phyloP scores from a whole-genome alignment of 2,888 invertebrate species.

The Villa cingulata region DNA sequence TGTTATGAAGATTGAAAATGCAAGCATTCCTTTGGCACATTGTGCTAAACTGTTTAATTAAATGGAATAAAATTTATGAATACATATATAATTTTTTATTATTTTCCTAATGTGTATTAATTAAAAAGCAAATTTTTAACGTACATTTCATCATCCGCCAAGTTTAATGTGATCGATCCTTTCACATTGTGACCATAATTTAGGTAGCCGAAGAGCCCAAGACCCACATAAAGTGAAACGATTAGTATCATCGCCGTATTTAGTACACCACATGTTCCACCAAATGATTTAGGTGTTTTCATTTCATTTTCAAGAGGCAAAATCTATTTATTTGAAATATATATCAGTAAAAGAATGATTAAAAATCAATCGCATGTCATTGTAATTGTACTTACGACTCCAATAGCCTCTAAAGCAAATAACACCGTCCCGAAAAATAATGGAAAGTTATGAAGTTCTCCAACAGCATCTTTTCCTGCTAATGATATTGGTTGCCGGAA shows the following conservation, averaged over 20 bases:
- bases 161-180: slow-evolving; percentile 78
- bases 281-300: slow-evolving; percentile 72
- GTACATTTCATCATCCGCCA: slow-evolving; percentile 55
- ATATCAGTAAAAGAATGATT: background rate
- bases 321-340: slow-evolving; percentile 42
- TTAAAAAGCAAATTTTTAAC: no score
- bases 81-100: background rate
- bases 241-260: slow-evolving; percentile 74
- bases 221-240: slow-evolving; percentile 66
- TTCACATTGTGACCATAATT: slow-evolving; percentile 57
- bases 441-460: slow-evolving; percentile 57
- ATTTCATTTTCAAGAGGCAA: slow-evolving; percentile 90
- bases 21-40: slow-evolving; percentile 57
- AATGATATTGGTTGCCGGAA: slow-evolving; percentile 56
- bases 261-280: slow-evolving; percentile 66
- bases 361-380: no score
- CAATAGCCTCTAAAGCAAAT: slow-evolving; percentile 92
- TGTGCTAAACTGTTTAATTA: slow-evolving; percentile 48
- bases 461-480: slow-evolving; percentile 48
- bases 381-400: slow-evolving; percentile 67
- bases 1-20: slow-evolving; percentile 75
- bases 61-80: slow-evolving; percentile 12
- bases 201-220: slow-evolving; percentile 86
- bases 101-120: background rate
- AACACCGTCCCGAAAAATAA: slow-evolving; percentile 92